Conservation (phyloP, 2,797 vertebrate genomes). For the Myotis findleyi region DNA sequence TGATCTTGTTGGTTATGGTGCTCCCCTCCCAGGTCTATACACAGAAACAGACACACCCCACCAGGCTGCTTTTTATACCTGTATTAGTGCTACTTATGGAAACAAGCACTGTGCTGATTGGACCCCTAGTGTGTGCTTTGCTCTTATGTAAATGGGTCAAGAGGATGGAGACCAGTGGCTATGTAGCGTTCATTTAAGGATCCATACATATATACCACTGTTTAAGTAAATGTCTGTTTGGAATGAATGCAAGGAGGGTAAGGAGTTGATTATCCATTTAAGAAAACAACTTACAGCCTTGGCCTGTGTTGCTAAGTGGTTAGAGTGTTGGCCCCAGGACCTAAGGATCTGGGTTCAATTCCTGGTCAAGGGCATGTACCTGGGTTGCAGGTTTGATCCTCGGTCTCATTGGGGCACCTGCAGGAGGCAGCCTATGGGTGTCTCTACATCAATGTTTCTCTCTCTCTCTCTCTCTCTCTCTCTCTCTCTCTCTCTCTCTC, state of each 20-base stretch:
- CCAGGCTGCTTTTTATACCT: background rate
- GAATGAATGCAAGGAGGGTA: background rate
- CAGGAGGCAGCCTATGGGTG: too few species aligned
- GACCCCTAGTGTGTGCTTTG: background rate
- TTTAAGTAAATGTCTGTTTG: background rate
- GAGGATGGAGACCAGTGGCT: background rate
- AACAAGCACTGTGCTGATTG: background rate
- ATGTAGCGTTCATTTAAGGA: background rate
- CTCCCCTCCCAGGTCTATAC: background rate
- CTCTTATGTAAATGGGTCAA: background rate
- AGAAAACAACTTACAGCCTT: slow-evolving; percentile 6
- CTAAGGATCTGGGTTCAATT: too few species aligned
- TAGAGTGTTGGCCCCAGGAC: too few species aligned
- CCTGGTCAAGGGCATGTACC: too few species aligned
- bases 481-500: too few species aligned
- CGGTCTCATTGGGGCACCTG: too few species aligned
- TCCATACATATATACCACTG: background rate
- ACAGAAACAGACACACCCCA: too few species aligned
- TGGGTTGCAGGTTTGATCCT: too few species aligned
- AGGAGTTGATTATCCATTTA: background rate
- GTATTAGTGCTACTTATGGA: background rate
- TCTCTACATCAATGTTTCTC: too few species aligned
- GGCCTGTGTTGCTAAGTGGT: too few species aligned
- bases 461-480: too few species aligned
- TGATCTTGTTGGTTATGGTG: background rate